Conservation (phyloP, 1,140 invertebrate species). For the Penaeus indicus region DNA sequence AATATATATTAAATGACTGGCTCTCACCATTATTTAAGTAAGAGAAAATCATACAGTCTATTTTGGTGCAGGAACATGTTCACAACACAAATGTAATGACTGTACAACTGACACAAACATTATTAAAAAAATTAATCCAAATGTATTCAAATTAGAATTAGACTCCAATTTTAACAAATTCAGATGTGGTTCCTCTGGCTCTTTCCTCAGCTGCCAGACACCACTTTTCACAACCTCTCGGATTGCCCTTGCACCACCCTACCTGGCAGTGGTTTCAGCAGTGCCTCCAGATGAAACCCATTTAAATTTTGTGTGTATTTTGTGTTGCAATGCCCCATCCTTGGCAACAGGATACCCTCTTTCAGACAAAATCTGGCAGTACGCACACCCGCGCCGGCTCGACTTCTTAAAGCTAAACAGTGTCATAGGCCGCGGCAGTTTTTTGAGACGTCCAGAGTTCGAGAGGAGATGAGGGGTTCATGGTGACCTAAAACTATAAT, state of each 20-base stretch:
- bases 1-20: too few relatives aligned
- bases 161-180: too few relatives aligned
- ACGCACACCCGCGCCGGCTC: slow-evolving; percentile 57
- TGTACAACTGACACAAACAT: too few relatives aligned
- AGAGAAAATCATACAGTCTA: too few relatives aligned
- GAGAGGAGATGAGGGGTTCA: slow-evolving; percentile 60
- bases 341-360: slow-evolving; percentile 3
- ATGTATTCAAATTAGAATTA: too few relatives aligned
- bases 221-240: slow-evolving; percentile 38
- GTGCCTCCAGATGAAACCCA: slow-evolving; percentile 27
- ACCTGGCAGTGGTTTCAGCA: slow-evolving; percentile 30
- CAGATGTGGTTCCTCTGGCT: slow-evolving; percentile 8
- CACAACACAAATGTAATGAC: too few relatives aligned
- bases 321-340: slow-evolving; percentile 50
- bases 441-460: slow-evolving; percentile 57
- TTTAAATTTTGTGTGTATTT: slow-evolving; percentile 3
- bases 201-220: slow-evolving; percentile 28
- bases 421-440: slow-evolving; percentile 64
- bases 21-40: too few relatives aligned
- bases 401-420: slow-evolving; percentile 64
- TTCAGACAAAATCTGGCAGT: slow-evolving; percentile 40
- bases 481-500: slow-evolving; percentile 40
- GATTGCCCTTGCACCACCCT: slow-evolving; percentile 29
- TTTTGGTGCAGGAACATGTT: too few relatives aligned
- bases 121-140: too few relatives aligned